Evolutionary conservation across 2,797 vertebrate species (phyloP).

Genomic region (Scolopax rusticola): DNA sequence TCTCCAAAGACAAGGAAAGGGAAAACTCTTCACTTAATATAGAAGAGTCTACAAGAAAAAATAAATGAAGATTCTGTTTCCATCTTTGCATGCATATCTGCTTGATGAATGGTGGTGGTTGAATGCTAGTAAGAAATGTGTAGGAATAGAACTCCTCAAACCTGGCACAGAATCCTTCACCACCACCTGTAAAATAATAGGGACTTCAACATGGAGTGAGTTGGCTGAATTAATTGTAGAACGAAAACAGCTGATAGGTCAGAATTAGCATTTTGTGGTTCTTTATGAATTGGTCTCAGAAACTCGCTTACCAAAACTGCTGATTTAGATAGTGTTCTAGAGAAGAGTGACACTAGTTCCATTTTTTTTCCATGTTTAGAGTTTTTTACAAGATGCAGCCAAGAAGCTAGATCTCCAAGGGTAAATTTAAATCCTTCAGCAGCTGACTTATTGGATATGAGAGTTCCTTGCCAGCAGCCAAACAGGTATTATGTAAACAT

Average conservation of each 20-base stretch:
- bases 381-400: not conserved
- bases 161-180: not conserved
- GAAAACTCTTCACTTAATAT: not conserved
- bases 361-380: not conserved
- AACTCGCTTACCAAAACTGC: not conserved
- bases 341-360: not conserved
- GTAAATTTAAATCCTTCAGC: not conserved
- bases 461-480: not conserved
- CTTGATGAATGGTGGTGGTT: not conserved
- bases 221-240: not conserved
- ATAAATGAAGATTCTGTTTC: too few species aligned
- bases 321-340: not conserved
- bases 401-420: not conserved
- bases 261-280: not conserved
- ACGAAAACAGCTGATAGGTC: not conserved
- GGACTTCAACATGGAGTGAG: not conserved
- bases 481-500: not conserved
- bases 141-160: not conserved
- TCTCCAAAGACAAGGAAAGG: not conserved
- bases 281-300: not conserved
- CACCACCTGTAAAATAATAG: accelerated
- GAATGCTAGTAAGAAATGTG: not conserved
- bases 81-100: not conserved
- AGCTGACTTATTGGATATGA: not conserved
- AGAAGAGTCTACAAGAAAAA: not conserved